phyloP scores from a whole-genome alignment of 1,140 invertebrate species.

The Fopius arisanus region DNA sequence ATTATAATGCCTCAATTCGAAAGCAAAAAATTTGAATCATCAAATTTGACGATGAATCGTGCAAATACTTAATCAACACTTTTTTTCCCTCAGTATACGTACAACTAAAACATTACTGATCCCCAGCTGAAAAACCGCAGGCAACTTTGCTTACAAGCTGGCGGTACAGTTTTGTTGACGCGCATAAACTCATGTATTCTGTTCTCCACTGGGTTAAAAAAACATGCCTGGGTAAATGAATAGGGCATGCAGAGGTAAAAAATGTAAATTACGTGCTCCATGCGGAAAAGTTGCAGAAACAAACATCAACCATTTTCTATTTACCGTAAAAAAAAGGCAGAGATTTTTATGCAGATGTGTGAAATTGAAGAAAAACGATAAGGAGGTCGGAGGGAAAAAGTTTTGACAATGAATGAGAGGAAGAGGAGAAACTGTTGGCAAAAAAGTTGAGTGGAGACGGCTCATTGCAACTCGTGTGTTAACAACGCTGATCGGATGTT shows the following conservation, averaged over 20 bases:
- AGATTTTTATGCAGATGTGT: neutral
- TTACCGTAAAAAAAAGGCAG: neutral
- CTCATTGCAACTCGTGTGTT: conserved; percentile 6
- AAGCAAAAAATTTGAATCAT: too few relatives aligned
- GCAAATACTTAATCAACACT: too few relatives aligned
- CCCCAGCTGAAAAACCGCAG: neutral
- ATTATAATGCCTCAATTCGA: too few relatives aligned
- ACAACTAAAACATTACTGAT: neutral
- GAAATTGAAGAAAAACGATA: neutral
- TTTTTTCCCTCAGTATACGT: too few relatives aligned
- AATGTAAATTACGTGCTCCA: neutral
- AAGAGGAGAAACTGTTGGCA: neutral
- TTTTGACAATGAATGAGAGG: neutral
- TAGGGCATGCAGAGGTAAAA: neutral
- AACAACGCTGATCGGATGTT: conserved; percentile 5
- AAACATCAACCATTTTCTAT: neutral
- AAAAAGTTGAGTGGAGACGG: neutral
- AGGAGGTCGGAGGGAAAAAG: neutral
- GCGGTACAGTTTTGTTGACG: neutral
- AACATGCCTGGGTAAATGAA: neutral
- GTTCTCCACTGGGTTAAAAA: neutral
- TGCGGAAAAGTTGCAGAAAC: neutral
- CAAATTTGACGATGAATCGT: too few relatives aligned
- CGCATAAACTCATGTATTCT: neutral
- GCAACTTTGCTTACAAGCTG: neutral